Base-by-base conservation (phyloP, 1,140 invertebrate genomes). In the Wiebesia pumilae region DNA sequence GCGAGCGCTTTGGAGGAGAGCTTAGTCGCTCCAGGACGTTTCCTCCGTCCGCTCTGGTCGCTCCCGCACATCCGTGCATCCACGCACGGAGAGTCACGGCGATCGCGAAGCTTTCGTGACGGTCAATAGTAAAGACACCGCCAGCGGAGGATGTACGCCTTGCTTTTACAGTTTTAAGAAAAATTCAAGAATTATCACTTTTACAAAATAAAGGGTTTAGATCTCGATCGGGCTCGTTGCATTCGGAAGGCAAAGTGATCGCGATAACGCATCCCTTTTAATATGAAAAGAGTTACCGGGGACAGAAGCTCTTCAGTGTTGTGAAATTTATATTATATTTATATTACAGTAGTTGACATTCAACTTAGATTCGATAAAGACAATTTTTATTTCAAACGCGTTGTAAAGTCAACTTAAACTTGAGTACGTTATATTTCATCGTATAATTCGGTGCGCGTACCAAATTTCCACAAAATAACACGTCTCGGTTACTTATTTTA, bases 11-110 rank as follows among this genome's bases (percentile, higher is more conserved):
- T 38, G 58, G 38, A 14, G 40, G 51, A 24, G 30, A 35, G n/a
- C 67, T 84, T 83, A 88, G 87, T 88, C 73, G 83, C 71, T 83
- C 62, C 58, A 71, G 83, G 80, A 83, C 83, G 83, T 62, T 82
- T 35, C 40, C 54, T 12, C 35, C 77, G 84, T 69, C 62, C 43
- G 83, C 83, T 43, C 62, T 24, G 33, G 30, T 14, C 2, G 27
- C 51, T 47, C 43, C 43, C 14, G 58, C 51, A 54, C 12, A 47
- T 4, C 19, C 51, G 51, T 16, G 9, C 51, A 10, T 62, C 58
- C 27, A 27, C 58, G 27, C 24, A 27, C 24, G 58, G 58, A 27
- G 43, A 47, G 58, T 62, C 1, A 62, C 58, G 58, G 58, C 24
- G 58, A 62, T 62, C 58, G 58, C 58, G 58, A 62, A 62, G 24